Evolutionary conservation across 2,888 invertebrate species (phyloP).

Genomic region (Tinea trinotella): DNA sequence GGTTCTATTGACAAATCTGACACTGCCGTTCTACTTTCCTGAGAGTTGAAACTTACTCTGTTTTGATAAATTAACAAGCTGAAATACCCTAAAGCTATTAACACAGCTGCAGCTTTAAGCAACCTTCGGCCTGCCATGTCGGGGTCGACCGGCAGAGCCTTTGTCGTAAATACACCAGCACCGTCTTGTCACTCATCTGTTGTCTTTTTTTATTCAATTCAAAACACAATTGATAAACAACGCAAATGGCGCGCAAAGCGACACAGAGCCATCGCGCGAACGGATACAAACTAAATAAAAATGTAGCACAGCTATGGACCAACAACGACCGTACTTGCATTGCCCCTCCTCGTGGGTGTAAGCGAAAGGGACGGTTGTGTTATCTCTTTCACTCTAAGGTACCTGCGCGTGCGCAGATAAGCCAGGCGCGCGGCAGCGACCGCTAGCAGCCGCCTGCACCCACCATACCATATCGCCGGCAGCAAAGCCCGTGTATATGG

Average conservation of each 20-base stretch:
- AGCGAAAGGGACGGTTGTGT: constrained; percentile 36
- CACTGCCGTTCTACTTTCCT: constrained; percentile 59
- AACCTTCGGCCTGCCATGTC: constrained; percentile 62
- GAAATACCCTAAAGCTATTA: constrained; percentile 72
- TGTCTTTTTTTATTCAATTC: constrained; percentile 46
- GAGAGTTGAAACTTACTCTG: constrained; percentile 61
- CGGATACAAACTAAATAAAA: constrained; percentile 71
- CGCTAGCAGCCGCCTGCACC: constrained; percentile 43
- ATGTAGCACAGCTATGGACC: constrained; percentile 59
- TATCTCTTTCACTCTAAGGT: constrained; percentile 34
- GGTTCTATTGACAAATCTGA: constrained; percentile 60
- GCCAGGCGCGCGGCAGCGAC: constrained; percentile 22
- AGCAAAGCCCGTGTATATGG: constrained; percentile 64
- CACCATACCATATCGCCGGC: constrained; percentile 35
- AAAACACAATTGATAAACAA: constrained; percentile 48
- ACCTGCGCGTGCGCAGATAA: constrained; percentile 65
- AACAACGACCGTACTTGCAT: constrained; percentile 54
- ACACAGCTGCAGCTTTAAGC: constrained; percentile 64
- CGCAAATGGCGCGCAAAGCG: constrained; percentile 23
- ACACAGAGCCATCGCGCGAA: constrained; percentile 33
- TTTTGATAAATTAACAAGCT: constrained; percentile 76
- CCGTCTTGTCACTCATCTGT: constrained; percentile 63
- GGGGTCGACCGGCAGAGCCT: constrained; percentile 50
- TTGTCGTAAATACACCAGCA: constrained; percentile 45
- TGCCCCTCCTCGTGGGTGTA: constrained; percentile 56